Base-by-base conservation (phyloP, 2,113 vertebrate genomes). In the Sorex fumeus region DNA sequence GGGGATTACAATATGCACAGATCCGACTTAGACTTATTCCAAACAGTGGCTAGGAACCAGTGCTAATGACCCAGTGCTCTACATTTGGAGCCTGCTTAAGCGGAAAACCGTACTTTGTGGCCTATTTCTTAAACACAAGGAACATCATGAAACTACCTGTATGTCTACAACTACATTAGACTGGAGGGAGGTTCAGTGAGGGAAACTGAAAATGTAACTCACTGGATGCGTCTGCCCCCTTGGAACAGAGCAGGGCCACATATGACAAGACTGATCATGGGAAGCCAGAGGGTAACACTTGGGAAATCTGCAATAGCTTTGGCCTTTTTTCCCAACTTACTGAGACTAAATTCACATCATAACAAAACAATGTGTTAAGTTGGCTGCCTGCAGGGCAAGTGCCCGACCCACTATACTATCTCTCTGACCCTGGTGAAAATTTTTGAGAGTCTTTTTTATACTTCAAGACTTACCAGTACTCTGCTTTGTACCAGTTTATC, bases 61-160 rank as follows among this genome's bases (percentile, higher is more conserved):
- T n/a, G n/a, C n/a, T 11, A 40, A 40, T 4, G 40, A 40, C 4
- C 40, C 40, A 40, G 40, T 40, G 40, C 40, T 40, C 40, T 40
- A 40, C 23, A 85, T 32, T 53, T 12, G 43, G 3, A n/a, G 4
- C 7, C 6, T 69, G 79, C 36, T 53, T 81, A 83, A 71, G 82
- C 10, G 70, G 34, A 69, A 85, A 30, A 78, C 21, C 13, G 47
- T 43, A 34, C 40, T 90, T 76, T 32, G n/a, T 75, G 36, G 43
- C 18, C 77, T 32, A 66, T 36, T 89, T 27, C 18, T 84, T 84
- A 87, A 45, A 40, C 47, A 82, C 1, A 93, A 78, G 28, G 89
- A 86, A 91, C 28, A 92, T 47, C 13, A 8, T 76, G n/a, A 93
- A 90, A 62, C n/a, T 23, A 70, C 16, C 30, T 71, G 30, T 5